phyloP scores from a whole-genome alignment of 2,797 vertebrate genomes.

The Monodelphis domestica region DNA sequence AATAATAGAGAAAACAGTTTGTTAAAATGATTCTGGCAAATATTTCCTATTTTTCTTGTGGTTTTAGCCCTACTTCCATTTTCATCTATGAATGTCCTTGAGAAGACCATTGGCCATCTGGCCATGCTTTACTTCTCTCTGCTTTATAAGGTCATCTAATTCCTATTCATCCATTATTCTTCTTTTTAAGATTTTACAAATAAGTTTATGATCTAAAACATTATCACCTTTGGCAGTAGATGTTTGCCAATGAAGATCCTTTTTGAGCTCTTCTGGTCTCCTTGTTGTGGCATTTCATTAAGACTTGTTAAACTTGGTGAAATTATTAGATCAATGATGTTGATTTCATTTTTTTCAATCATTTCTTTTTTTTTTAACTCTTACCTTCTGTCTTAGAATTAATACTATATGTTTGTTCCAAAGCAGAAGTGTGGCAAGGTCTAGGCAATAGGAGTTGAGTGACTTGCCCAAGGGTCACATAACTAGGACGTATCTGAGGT shows the following conservation, averaged over 20 bases:
- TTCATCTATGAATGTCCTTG: not conserved
- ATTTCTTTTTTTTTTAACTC: too few relatives aligned
- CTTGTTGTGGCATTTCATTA: not conserved
- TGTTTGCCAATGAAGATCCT: not conserved
- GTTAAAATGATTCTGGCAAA: not conserved
- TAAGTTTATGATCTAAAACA: not conserved
- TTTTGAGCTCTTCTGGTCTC: not conserved
- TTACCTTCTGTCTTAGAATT: too few relatives aligned
- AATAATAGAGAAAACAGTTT: not conserved
- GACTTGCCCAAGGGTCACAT: too few relatives aligned
- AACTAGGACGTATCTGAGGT: too few relatives aligned
- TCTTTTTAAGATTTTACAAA: not conserved
- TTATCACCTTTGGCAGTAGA: not conserved
- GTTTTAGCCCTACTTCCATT: not conserved
- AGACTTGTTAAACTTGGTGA: not conserved
- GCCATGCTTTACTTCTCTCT: not conserved
- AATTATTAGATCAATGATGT: not conserved
- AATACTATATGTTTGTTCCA: too few relatives aligned
- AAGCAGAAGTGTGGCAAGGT: too few relatives aligned
- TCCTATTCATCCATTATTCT: not conserved
- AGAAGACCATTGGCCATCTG: not conserved
- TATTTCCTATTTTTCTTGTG: not conserved
- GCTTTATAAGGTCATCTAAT: not conserved
- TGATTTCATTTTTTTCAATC: not conserved
- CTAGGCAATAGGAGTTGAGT: too few relatives aligned